Evolutionary conservation across 2,797 vertebrate genomes (phyloP).

Genomic region (Trachurus trachurus): DNA sequence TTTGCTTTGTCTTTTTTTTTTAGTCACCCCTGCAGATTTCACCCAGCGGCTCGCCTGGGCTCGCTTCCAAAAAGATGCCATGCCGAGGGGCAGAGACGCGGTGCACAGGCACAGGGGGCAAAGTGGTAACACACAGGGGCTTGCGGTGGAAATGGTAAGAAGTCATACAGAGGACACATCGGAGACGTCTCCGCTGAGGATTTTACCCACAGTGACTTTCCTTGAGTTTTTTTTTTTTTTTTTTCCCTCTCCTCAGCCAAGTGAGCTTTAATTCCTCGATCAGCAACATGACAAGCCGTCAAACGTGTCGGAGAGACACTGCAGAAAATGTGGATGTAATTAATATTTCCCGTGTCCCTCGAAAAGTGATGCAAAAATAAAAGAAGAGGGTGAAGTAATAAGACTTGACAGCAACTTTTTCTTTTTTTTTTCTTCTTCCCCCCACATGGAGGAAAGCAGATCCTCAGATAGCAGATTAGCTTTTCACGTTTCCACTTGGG

Average conservation of each 20-base stretch:
- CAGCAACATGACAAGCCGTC: conserved; percentile 53
- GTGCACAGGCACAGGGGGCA: not conserved
- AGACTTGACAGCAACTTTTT: not conserved
- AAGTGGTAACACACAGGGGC: conserved; percentile 2
- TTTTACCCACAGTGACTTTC: conserved; percentile 36
- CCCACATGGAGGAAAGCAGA: not conserved
- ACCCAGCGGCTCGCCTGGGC: not conserved
- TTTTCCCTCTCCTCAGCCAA: not conserved
- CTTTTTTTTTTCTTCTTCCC: not conserved
- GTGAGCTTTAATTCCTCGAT: conserved; percentile 40
- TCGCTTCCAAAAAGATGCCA: conserved; percentile 23
- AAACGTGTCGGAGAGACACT: conserved; percentile 45
- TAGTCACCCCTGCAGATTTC: conserved; percentile 25
- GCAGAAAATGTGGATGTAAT: conserved; percentile 20
- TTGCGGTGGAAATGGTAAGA: not conserved
- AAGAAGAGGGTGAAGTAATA: conserved; percentile 19
- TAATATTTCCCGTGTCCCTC: not conserved
- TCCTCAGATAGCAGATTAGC: conserved; percentile 10
- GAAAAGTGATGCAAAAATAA: conserved; percentile 8
- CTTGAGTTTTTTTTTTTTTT: conserved; percentile 10
- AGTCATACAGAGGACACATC: conserved; percentile 58
- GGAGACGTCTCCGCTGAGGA: conserved; percentile 20
- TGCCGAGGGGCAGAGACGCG: not conserved
- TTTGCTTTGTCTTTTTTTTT: conserved; percentile 14
- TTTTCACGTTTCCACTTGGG: conserved; percentile 33